Percentiles rank a stretch among this genome's conserved stretches.
These are phyloP conservation scores for Capreolus pygargus DNA, from an alignment of 2,113 vertebrate genomes.

Conservation along the genomic window DNA sequence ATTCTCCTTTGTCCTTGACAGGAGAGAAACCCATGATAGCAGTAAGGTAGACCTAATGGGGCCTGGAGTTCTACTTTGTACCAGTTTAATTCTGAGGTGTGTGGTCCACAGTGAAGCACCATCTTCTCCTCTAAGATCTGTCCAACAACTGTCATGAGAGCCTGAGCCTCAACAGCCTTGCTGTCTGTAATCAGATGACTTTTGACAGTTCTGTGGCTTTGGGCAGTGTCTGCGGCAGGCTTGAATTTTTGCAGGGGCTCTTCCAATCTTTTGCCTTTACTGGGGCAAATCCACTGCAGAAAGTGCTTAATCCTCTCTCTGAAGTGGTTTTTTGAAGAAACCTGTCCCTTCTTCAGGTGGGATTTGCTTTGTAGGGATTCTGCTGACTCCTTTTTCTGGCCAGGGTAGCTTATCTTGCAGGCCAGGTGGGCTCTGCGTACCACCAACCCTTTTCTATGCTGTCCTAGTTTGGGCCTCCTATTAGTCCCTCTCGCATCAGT, in stretches of 20 bases:
- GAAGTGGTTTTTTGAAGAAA: accelerated
- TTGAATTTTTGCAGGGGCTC: too few species aligned
- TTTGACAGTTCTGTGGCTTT: too few species aligned
- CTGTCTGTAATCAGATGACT: accelerated
- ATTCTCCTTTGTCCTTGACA: accelerated
- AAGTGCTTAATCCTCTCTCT: background rate
- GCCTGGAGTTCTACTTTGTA: accelerated
- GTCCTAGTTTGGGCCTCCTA: background rate
- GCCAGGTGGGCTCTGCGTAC: background rate
- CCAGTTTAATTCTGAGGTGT: background rate
- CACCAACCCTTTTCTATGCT: background rate
- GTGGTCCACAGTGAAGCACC: accelerated
- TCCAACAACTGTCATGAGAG: background rate
- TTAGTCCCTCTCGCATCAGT: accelerated
- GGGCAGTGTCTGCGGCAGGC: accelerated
- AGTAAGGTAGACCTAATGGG: accelerated
- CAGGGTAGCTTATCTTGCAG: accelerated
- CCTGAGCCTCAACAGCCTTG: background rate
- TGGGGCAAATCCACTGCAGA: background rate
- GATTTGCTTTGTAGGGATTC: background rate
- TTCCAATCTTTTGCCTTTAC: background rate
- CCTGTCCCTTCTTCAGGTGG: background rate
- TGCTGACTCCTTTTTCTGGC: background rate
- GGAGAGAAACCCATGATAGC: accelerated
- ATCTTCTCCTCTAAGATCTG: background rate